These are phyloP conservation scores for Australoheros scitulus DNA, from an alignment of 2,113 vertebrate genomes.

Conservation along the genomic window DNA sequence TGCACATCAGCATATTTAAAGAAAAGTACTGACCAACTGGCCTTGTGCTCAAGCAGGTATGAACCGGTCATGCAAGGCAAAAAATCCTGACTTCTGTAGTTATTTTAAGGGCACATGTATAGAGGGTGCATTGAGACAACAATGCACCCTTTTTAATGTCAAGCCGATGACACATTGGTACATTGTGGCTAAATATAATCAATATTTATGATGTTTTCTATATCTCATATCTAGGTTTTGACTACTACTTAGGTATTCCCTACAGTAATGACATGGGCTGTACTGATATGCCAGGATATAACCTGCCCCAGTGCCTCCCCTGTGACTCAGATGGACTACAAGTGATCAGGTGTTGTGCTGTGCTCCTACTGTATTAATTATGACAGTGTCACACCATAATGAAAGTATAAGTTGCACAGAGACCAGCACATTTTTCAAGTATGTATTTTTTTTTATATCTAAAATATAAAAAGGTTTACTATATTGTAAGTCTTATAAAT, in stretches of 20 bases:
- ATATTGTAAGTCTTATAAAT: not conserved
- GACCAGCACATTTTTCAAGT: not conserved
- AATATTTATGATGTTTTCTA: not conserved
- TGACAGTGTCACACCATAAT: not conserved
- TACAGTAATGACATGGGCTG: slow-evolving; percentile 99
- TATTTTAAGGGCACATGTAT: not conserved
- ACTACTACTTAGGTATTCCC: slow-evolving; percentile 92
- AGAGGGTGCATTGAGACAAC: not conserved
- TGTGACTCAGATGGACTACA: slow-evolving; percentile 60
- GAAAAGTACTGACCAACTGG: not conserved
- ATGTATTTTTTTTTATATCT: not conserved
- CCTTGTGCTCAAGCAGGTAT: not conserved
- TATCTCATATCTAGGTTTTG: slow-evolving; percentile 85
- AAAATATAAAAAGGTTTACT: not conserved
- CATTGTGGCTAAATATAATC: not conserved
- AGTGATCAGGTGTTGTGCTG: slow-evolving; percentile 35
- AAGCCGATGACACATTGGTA: not conserved
- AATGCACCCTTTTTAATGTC: not conserved
- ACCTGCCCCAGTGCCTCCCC: slow-evolving; percentile 84
- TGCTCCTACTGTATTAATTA: not conserved
- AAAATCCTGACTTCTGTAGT: not conserved
- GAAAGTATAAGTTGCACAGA: not conserved
- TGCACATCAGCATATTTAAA: not conserved
- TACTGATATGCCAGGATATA: slow-evolving; percentile 87
- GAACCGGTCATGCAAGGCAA: not conserved